Base-by-base conservation (phyloP, 1,140 invertebrate genomes). In the Uloborus diversus region DNA sequence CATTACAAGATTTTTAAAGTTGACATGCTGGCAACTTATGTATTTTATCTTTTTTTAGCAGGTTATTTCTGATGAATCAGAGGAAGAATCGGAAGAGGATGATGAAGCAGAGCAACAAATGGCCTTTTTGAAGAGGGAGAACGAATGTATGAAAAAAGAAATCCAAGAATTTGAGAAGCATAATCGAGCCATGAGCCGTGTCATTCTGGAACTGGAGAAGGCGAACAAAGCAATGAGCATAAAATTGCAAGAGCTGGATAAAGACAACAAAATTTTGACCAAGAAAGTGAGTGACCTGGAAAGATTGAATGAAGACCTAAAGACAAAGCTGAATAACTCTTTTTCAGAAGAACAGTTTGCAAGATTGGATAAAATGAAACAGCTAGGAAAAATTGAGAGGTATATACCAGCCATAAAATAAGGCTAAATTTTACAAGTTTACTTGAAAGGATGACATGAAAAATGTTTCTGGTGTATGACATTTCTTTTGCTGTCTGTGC, bases 161-260 rank as follows among this genome's bases (percentile, higher is more conserved):
- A 78, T 78, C 5, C 62, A 65, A 30, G 73, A 78, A 66, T 78
- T 78, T 42, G 73, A 78, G 23, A 78, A 66, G 28, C 73, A 78
- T 20, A 78, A 78, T 33, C 65, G 66, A 57, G 73, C 73, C 4
- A 78, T 78, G 73, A 66, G 61, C 14, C 23, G 62, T 37, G 73
- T 78, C 5, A 78, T 78, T 37, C 32, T 78, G 14, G 73, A 78
- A 57, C 73, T 78, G 0, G 73, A 78, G 30, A 78, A 78, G 35
- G 61, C 65, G 30, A 78, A 78, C 3, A 78, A 78, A 28, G 61
- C 62, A n/a, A 78, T 78, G 73, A 78, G 73, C 42, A 27, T 66
- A 4, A 78, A 66, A 7, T 25, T 78, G 4, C 62, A 65, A 28
- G 73, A 78, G 9, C 23, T 78, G 42, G 73, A 78, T 20, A 78